Evolutionary conservation across 2,797 vertebrate species (phyloP).

Genomic region (Pachyuromys duprasi): DNA sequence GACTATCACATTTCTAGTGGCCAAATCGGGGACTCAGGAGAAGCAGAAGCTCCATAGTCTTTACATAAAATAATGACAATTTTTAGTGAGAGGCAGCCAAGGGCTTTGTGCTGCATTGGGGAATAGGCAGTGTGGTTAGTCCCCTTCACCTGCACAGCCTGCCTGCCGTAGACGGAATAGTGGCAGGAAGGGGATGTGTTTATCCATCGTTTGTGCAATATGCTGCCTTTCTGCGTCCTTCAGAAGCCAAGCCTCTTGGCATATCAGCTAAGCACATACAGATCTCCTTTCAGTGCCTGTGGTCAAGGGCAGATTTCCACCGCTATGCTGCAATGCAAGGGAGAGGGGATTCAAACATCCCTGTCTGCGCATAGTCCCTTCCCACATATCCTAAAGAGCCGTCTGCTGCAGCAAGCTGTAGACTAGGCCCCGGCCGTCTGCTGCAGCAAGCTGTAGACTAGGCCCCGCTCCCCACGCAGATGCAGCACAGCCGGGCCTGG

Average conservation of each 20-base stretch:
- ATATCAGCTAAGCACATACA: background rate
- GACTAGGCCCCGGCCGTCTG: background rate
- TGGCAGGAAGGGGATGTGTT: background rate
- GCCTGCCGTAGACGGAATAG: background rate
- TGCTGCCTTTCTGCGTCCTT: background rate
- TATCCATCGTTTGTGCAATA: background rate
- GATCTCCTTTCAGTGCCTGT: background rate
- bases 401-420: rapidly evolving
- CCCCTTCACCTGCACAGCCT: background rate
- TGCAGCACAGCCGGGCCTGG: background rate
- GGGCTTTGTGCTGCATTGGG: background rate
- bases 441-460: too few species aligned
- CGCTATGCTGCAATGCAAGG: background rate
- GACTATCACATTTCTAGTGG: conserved; percentile 6
- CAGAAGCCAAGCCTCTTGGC: background rate
- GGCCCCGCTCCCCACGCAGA: background rate
- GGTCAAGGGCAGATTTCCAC: background rate
- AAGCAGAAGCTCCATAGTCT: background rate
- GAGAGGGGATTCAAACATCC: background rate
- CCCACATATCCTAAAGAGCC: rapidly evolving
- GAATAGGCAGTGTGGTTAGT: background rate
- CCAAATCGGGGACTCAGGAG: background rate
- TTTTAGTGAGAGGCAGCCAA: background rate
- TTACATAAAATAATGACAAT: background rate
- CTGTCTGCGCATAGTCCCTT: background rate